A percentile compares a stretch with the other conserved stretches of the same genome.
Conservation (phyloP, 1,140 invertebrate genomes). For the Monochamus saltuarius region DNA sequence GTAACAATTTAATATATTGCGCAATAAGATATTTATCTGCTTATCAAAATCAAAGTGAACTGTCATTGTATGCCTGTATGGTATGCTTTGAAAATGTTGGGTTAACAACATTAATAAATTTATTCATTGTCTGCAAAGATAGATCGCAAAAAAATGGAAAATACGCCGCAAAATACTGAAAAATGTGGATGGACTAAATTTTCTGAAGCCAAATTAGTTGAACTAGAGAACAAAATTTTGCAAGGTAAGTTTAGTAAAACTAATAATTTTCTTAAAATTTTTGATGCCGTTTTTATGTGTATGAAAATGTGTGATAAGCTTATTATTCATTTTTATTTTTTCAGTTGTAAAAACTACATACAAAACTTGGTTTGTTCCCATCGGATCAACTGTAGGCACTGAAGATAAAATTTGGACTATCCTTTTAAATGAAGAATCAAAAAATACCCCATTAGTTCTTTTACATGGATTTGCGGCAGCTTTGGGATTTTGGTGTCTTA, state of each 20-base stretch:
- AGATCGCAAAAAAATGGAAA: too few species aligned
- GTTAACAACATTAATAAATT: slow-evolving; percentile 14
- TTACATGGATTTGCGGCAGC: slow-evolving; percentile 93
- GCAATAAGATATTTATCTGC: too few species aligned
- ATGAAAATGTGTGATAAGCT: too few species aligned
- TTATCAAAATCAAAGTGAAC: too few species aligned
- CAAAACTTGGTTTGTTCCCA: slow-evolving; percentile 79
- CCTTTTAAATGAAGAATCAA: slow-evolving; percentile 70
- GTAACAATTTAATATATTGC: too few species aligned
- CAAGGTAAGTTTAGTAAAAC: slow-evolving; percentile 72
- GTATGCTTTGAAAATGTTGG: slow-evolving; percentile 3
- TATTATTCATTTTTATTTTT: slow-evolving; percentile 27
- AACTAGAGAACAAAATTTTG: slow-evolving; percentile 82
- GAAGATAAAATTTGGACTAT: slow-evolving; percentile 86
- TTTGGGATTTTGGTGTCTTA: slow-evolving; percentile 89
- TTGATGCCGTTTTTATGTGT: too few species aligned
- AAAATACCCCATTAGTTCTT: slow-evolving; percentile 81
- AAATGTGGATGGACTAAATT: slow-evolving; percentile 69
- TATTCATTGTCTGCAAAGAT: background rate
- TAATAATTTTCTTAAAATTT: background rate
- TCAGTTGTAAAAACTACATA: slow-evolving; percentile 74
- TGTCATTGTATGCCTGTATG: too few species aligned
- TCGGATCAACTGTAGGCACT: slow-evolving; percentile 72
- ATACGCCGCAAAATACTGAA: slow-evolving; percentile 11
- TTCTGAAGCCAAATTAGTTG: slow-evolving; percentile 74